Conservation (phyloP, 2,888 invertebrate genomes). For the Seladonia tumulorum region DNA sequence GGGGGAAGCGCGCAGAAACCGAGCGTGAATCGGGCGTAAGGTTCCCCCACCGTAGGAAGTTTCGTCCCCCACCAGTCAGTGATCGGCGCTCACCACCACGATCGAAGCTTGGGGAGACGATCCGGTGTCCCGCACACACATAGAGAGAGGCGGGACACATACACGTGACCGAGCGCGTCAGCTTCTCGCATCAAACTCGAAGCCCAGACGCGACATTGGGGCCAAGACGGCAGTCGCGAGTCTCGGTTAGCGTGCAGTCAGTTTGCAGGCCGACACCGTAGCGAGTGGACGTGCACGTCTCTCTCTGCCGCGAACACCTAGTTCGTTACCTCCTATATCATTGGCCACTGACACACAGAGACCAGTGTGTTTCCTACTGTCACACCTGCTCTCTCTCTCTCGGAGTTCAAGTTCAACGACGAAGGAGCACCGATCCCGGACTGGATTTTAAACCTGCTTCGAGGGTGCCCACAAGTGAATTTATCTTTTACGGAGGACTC, state of each 20-base stretch:
- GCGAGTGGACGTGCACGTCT: constrained; percentile 72
- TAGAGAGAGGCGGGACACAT: constrained; percentile 3
- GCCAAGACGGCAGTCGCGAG: constrained; percentile 77
- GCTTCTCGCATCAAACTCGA: constrained; percentile 74
- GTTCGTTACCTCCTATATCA: constrained; percentile 10
- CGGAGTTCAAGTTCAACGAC: constrained; percentile 59
- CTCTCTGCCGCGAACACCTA: constrained; percentile 12
- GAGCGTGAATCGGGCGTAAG: constrained; percentile 70
- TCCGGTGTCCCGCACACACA: constrained; percentile 25
- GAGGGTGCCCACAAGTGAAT: constrained; percentile 1
- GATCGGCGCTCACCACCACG: constrained; percentile 41
- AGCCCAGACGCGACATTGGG: constrained; percentile 79
- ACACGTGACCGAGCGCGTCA: constrained; percentile 58
- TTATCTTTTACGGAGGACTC: background rate
- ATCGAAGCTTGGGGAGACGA: constrained; percentile 33
- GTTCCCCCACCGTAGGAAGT: constrained; percentile 46
- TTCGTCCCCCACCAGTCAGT: constrained; percentile 12
- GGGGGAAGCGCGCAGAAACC: constrained; percentile 68
- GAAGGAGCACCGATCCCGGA: background rate
- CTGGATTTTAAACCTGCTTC: background rate
- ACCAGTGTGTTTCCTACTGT: constrained; percentile 14
- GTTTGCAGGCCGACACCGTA: constrained; percentile 77
- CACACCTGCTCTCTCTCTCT: constrained; percentile 46
- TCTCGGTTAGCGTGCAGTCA: constrained; percentile 78
- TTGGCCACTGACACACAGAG: constrained; percentile 8